Percentiles rank a stretch among this genome's conserved stretches.
Evolutionary conservation across 2,888 invertebrate species (phyloP).

Genomic region (Merodon equestris): DNA sequence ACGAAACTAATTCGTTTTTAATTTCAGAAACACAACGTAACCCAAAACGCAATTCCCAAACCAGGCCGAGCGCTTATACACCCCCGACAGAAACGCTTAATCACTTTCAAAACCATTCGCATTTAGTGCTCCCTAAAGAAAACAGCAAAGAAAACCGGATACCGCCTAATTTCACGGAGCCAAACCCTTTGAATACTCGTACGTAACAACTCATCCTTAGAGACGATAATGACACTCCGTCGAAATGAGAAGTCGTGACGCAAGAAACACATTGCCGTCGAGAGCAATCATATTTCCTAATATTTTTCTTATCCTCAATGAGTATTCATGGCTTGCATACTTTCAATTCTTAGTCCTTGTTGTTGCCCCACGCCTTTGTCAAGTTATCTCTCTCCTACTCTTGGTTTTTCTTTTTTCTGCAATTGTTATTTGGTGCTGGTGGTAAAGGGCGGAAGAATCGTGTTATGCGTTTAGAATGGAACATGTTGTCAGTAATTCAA

Average conservation of each 20-base stretch:
- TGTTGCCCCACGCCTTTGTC: neutral
- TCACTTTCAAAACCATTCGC: slow-evolving; percentile 50
- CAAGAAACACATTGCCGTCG: slow-evolving; percentile 18
- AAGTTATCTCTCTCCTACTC: neutral
- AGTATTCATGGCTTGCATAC: neutral
- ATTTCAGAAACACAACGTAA: slow-evolving; percentile 36
- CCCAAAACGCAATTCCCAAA: slow-evolving; percentile 16
- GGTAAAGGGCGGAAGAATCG: slow-evolving; percentile 26
- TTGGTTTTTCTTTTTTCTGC: neutral
- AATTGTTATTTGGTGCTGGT: too few species aligned
- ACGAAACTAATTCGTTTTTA: slow-evolving; percentile 54
- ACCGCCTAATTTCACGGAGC: slow-evolving; percentile 25
- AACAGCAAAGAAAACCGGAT: slow-evolving; percentile 22
- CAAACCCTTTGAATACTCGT: slow-evolving; percentile 51
- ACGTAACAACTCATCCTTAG: slow-evolving; percentile 31
- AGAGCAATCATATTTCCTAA: slow-evolving; percentile 58
- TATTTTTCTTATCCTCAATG: slow-evolving; percentile 38
- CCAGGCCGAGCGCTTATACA: neutral
- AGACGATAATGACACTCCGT: slow-evolving; percentile 41
- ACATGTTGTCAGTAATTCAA: slow-evolving; percentile 57
- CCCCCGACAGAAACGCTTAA: slow-evolving; percentile 38
- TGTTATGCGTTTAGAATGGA: slow-evolving; percentile 38
- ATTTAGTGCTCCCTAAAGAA: neutral
- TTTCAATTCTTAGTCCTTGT: neutral
- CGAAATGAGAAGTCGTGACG: slow-evolving; percentile 24